Evolutionary conservation across 2,113 vertebrate genomes (phyloP).

Genomic region (Pao palembangensis): DNA sequence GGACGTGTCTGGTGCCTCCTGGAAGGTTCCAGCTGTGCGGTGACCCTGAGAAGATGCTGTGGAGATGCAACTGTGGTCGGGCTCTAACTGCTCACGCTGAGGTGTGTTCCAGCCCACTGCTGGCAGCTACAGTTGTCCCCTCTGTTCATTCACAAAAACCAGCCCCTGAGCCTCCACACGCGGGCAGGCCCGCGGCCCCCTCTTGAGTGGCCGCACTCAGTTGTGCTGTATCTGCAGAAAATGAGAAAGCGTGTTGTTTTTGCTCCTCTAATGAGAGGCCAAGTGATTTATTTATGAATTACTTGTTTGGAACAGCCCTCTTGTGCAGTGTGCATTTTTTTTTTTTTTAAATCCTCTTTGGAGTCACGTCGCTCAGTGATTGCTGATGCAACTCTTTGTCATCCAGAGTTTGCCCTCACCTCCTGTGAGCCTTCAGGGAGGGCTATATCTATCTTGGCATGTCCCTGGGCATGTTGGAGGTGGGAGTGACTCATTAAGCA

Average conservation of each 20-base stretch:
- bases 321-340: conserved; percentile 61
- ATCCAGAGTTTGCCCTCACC: conserved; percentile 77
- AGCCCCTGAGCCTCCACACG: conserved; percentile 16
- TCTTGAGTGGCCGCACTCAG: conserved; percentile 41
- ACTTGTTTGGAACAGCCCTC: conserved; percentile 74
- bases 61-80: too few species aligned
- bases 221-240: conserved; percentile 71
- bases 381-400: conserved; percentile 83
- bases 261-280: conserved; percentile 73
- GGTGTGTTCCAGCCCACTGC: too few species aligned
- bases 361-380: conserved; percentile 77
- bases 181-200: conserved; percentile 18
- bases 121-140: too few species aligned
- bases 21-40: too few species aligned
- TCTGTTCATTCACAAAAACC: conserved; percentile 52
- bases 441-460: conserved; percentile 76
- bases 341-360: conserved; percentile 50
- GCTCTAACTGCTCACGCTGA: too few species aligned
- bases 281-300: conserved; percentile 81
- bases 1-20: too few species aligned
- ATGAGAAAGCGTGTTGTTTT: conserved; percentile 65
- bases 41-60: too few species aligned
- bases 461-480: conserved; percentile 73
- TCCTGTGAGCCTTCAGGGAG: conserved; percentile 75
- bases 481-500: conserved; percentile 73